phyloP scores from a whole-genome alignment of 2,888 invertebrate genomes.

The Yponomeuta plumbellus region DNA sequence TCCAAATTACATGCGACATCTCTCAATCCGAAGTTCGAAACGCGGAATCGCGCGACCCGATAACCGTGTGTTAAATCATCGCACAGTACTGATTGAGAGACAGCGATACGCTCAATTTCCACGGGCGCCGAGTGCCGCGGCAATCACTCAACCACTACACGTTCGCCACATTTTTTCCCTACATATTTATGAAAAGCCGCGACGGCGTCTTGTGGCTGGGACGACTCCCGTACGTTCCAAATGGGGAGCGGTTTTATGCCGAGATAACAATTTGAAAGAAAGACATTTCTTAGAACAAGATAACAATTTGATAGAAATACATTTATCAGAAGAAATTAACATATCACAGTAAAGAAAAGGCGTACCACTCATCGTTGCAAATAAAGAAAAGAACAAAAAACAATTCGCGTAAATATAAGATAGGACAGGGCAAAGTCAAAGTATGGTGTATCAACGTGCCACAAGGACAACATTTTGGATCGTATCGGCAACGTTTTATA shows the following conservation, averaged over 20 bases:
- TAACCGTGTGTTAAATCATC: not conserved
- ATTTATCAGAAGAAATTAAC: too few relatives aligned
- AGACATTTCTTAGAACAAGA: too few relatives aligned
- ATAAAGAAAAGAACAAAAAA: too few relatives aligned
- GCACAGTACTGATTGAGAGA: not conserved
- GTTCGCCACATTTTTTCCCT: slow-evolving; percentile 17
- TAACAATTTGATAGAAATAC: too few relatives aligned
- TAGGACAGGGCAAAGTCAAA: too few relatives aligned
- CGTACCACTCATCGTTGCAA: too few relatives aligned
- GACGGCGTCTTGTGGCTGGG: not conserved
- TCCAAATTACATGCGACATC: not conserved
- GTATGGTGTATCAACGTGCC: too few relatives aligned
- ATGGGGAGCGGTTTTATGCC: not conserved
- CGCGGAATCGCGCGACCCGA: not conserved
- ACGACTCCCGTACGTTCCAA: not conserved
- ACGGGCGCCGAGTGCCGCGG: slow-evolving; percentile 6
- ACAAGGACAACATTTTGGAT: too few relatives aligned
- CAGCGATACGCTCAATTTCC: slow-evolving; percentile 10
- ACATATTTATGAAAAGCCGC: slow-evolving; percentile 19
- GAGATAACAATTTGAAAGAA: too few relatives aligned
- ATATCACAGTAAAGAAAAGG: too few relatives aligned
- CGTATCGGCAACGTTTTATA: too few relatives aligned
- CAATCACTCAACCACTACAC: slow-evolving; percentile 17
- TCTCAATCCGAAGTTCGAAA: not conserved
- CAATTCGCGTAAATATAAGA: too few relatives aligned